Evolutionary conservation across 2,888 invertebrate genomes (phyloP), one percentile per base, ranked within the genome.

Genomic region (Sclerodermus sp.): DNA sequence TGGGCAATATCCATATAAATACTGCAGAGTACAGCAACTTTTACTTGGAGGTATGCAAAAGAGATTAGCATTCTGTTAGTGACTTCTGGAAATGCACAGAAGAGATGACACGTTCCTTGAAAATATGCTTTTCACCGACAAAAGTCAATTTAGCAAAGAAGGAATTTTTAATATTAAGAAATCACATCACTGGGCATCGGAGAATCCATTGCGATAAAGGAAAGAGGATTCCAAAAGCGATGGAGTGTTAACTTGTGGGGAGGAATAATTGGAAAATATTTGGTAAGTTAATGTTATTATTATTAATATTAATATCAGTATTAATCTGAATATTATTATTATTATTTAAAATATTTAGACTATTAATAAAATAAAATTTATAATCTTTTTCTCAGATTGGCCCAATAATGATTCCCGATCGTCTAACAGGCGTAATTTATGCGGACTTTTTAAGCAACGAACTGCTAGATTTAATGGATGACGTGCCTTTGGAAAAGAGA

Each of bases 231-330:
- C 37, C 48, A 48, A 23, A 14, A 36, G n/a, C 37, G 48, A 2
- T 48, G 42, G 42, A 42, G 34, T 18, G 14, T 47, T 1, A 47
- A 42, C 13, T 15, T 47, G 18, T 47, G 37, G 47, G 37, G 23
- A 36, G 37, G 16, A 42, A 47, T 45, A 37, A 16, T 45, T 17
- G 16, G 45, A 37, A 9, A 37, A 9, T 10, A 10, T 9, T 9
- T 30, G 30, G 30, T 30, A 30, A 30, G 6, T 30, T 30, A 30
- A 30, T 30, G 10, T 9, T 9, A 6, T 9, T 30, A 10, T 30
- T 30, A 30, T 30, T 30, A 9, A 30, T 10, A 30, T 9, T 30
- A 9, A 6, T 30, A 30, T 30, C n/a, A n/a, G n/a, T n/a, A n/a
- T n/a, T n/a, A n/a, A n/a, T n/a, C n/a, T n/a, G n/a, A n/a, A n/a